phyloP scores from a whole-genome alignment of 1,140 invertebrate genomes.

The Octopus sinensis region DNA sequence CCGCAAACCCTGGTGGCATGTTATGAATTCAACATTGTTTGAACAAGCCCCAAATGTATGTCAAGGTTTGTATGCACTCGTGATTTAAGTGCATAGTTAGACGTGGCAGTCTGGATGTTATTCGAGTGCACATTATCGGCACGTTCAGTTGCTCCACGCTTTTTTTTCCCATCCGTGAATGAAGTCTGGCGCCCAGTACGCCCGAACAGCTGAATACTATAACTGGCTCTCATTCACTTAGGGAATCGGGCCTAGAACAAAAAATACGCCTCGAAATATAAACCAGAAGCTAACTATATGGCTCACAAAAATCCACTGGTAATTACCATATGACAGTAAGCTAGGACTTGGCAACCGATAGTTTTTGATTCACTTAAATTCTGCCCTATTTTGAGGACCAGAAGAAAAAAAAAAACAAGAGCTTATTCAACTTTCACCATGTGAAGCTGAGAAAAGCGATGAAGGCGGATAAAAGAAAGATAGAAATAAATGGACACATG shows the following conservation, averaged over 20 bases:
- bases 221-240: slow-evolving; percentile 1
- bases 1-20: neutral
- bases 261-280: neutral
- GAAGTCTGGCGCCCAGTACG: neutral
- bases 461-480: too few species aligned
- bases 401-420: neutral
- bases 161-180: neutral
- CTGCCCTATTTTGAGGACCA: neutral
- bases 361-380: neutral
- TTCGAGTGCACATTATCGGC: neutral
- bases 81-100: slow-evolving; percentile 7
- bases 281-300: neutral
- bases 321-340: neutral
- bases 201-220: neutral
- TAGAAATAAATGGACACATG: neutral
- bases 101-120: neutral
- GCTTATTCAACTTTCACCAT: too few species aligned
- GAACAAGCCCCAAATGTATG: neutral
- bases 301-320: neutral
- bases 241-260: neutral
- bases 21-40: neutral
- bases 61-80: neutral
- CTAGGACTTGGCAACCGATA: neutral
- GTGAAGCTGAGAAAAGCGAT: too few species aligned
- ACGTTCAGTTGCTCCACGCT: neutral